Base-by-base conservation (phyloP, 2,113 vertebrate genomes). In the Strigops habroptila region DNA sequence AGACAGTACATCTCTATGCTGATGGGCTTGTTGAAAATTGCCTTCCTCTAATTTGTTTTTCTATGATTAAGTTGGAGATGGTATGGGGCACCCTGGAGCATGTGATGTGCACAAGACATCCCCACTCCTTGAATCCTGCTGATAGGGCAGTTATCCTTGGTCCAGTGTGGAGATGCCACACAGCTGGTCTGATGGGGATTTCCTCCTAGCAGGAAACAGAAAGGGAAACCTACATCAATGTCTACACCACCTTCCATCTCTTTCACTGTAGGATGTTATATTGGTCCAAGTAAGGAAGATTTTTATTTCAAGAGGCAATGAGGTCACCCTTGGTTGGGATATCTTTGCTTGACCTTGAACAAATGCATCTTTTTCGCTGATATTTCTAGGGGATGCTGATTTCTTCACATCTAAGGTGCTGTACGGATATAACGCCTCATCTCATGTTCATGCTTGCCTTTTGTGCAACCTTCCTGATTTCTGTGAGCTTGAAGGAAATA, bases 1-100 rank as follows among this genome's bases (percentile, higher is more conserved):
- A 96, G 91, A 93, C 82, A 70, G 69, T 55, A 23, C 62, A 79
- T 39, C 51, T 86, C 82, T 70, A 70, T 68, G 73, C 39, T 90
- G 88, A 88, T 44, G 90, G 63, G 51, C 90, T 71, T 44, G 10
- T 43, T 75, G 76, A 90, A 88, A 71, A 81, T 51, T 51, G 24
- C 30, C 27, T 83, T 63, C 55, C 53, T 93, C 46, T 48, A 44
- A 62, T 35, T 63, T 67, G 30, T 14, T 64, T 73, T 46, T 57
- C n/a, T 68, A 1, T 7, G 43, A 67, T 46, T 43, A 39, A 88
- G 28, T 57, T 22, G 48, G 46, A 52, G 44, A 44, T 10, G 33
- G 63, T 57, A 18, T 0, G 1, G 55, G 44, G 21, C 55, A 43
- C 15, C 82, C 69, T 39, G 35, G 37, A 80, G 24, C 23, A 17